Conservation (phyloP, 2,797 vertebrate species). For the Schizothorax lantsangensis region DNA sequence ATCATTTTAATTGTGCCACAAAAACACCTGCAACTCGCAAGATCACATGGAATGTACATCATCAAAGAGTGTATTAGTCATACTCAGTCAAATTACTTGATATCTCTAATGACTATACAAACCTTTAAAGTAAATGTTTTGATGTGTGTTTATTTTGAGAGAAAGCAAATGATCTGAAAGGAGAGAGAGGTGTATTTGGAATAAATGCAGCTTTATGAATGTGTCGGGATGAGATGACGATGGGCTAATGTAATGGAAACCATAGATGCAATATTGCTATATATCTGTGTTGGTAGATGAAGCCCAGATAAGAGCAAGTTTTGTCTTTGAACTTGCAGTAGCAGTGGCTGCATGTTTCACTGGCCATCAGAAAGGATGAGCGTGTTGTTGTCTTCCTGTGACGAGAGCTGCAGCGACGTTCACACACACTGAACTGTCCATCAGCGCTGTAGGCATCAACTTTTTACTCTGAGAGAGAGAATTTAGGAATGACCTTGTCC, state of each 20-base stretch:
- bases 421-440: neutral
- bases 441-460: neutral
- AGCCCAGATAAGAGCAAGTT: neutral
- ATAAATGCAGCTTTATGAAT: neutral
- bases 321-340: neutral
- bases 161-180: conserved; percentile 3
- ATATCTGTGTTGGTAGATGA: neutral
- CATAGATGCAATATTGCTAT: neutral
- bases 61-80: conserved; percentile 14
- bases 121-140: neutral
- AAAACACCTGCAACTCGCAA: neutral
- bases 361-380: neutral
- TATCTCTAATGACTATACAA: conserved; percentile 6
- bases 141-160: conserved; percentile 3
- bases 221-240: neutral
- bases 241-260: neutral
- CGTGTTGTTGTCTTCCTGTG: neutral
- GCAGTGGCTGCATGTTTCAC: neutral
- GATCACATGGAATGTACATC: neutral
- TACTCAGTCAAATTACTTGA: neutral
- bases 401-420: neutral
- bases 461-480: conserved; percentile 18
- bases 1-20: neutral
- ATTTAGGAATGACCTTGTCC: conserved; percentile 34
- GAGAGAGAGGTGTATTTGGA: neutral